phyloP scores from a whole-genome alignment of 2,888 invertebrate species.

The Acleris sparsana region DNA sequence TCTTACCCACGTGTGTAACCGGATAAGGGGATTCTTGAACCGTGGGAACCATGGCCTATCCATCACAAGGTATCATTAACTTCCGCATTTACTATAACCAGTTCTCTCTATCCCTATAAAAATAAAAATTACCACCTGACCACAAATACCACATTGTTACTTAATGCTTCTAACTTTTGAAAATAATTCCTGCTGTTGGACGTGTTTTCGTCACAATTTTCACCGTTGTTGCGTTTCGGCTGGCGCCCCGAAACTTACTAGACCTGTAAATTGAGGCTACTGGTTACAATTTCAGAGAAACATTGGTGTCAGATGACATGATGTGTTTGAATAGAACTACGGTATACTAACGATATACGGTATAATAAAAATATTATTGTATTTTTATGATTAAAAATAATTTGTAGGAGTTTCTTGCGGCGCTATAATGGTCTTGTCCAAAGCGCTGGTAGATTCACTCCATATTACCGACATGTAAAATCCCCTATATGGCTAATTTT shows the following conservation, averaged over 20 bases:
- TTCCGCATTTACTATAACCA: conserved; percentile 18
- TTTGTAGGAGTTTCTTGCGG: too few relatives aligned
- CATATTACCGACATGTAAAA: too few relatives aligned
- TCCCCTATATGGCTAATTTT: too few relatives aligned
- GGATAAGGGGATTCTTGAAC: conserved; percentile 7
- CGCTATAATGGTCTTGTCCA: too few relatives aligned
- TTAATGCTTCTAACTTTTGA: background rate
- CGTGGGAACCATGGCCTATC: conserved; percentile 18
- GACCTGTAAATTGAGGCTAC: conserved; percentile 31
- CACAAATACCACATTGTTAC: conserved; percentile 20
- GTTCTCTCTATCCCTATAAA: conserved; percentile 13
- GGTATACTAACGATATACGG: too few relatives aligned
- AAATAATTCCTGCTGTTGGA: background rate
- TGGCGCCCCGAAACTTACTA: conserved; percentile 23
- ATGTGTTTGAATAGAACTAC: background rate
- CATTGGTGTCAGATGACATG: conserved; percentile 8
- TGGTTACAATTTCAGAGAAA: conserved; percentile 6
- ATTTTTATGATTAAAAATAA: too few relatives aligned
- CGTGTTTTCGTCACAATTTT: conserved; percentile 17
- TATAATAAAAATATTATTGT: too few relatives aligned
- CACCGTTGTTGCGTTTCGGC: background rate
- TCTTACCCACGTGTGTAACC: background rate
- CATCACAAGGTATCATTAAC: conserved; percentile 6
- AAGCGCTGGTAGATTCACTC: too few relatives aligned
- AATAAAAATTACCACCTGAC: conserved; percentile 12